Percentiles rank a stretch among this genome's conserved stretches.
Evolutionary conservation across 30 jellyfish, hydroid and myxozoan species (phyloP).

Genomic region (Aurelia coerulea): DNA sequence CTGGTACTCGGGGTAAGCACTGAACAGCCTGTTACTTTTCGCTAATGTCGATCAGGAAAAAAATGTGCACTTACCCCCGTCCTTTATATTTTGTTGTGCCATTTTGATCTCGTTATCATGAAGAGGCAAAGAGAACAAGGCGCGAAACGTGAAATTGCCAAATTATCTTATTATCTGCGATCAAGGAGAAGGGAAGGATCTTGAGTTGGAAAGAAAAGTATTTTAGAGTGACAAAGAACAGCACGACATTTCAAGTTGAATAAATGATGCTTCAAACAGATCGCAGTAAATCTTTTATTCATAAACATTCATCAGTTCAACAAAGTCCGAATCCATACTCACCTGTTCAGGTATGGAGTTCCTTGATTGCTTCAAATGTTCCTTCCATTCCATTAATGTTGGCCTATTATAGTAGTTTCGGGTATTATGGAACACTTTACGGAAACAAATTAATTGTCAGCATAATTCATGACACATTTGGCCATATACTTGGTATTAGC

Average conservation of each 20-base stretch:
- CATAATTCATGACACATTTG: no score
- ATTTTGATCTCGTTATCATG: neutral
- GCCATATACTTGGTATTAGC: no score
- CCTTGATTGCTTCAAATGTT: neutral
- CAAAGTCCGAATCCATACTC: neutral
- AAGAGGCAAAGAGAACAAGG: conserved; percentile 17
- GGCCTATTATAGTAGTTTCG: no score
- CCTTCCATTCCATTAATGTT: no score
- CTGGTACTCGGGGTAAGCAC: no score
- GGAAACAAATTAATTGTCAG: no score
- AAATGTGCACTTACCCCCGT: neutral
- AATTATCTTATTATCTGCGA: no score
- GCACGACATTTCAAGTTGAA: neutral
- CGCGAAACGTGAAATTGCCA: conserved; percentile 15
- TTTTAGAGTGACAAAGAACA: neutral
- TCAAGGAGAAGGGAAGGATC: no score
- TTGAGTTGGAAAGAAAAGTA: no score
- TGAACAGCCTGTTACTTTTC: neutral
- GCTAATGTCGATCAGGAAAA: neutral
- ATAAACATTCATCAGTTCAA: neutral
- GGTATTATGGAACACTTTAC: no score
- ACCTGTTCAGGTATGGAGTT: neutral
- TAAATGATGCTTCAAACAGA: neutral
- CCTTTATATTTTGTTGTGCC: neutral
- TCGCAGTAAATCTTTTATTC: neutral